phyloP scores from a whole-genome alignment of 2,113 vertebrate genomes.

The rabbit (Oryctolagus cuniculus) region mOryCun1.1 NC_091438.1:120354501-120355000 shows the following conservation, averaged over 20 bases:
- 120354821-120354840: conserved; percentile 25
- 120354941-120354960: no score
- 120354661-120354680: conserved; percentile 35
- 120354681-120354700: conserved; percentile 25
- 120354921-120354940: no score
- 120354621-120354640: background rate
- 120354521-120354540: no score
- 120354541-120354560: no score
- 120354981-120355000: conserved; percentile 13
- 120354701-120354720: background rate
- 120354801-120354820: conserved; percentile 39
- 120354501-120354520: no score
- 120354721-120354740: conserved; percentile 34
- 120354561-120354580: no score
- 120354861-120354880: background rate
- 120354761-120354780: background rate
- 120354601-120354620: no score
- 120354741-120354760: conserved; percentile 41
- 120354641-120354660: conserved; percentile 23
- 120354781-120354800: conserved; percentile 46
- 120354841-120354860: conserved; percentile 30
- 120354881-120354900: background rate
- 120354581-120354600: no score
- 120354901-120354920: no score
- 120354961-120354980: background rate